phyloP scores from a whole-genome alignment of 1,140 invertebrate genomes.

The Papilio aristodemus region DNA sequence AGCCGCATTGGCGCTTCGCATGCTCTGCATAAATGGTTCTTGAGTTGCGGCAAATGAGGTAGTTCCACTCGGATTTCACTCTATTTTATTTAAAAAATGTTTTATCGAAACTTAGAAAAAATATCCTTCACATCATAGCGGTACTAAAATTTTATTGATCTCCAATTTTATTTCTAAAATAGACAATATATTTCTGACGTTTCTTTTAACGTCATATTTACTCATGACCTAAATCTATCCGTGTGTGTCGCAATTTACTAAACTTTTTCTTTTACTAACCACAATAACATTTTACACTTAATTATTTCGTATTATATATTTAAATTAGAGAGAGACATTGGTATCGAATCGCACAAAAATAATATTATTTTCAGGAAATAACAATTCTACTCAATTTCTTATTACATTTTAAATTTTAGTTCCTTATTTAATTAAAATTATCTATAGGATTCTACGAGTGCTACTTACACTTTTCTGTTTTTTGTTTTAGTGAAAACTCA shows the following conservation, averaged over 20 bases:
- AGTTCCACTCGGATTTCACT: neutral
- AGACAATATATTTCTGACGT: too few relatives aligned
- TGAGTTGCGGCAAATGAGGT: constrained; percentile 8
- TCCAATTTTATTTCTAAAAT: too few relatives aligned
- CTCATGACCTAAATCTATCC: neutral
- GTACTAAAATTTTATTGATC: too few relatives aligned
- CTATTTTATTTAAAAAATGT: neutral
- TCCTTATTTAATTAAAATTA: neutral
- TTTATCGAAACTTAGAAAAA: neutral
- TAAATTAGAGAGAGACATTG: too few relatives aligned
- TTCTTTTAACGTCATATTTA: too few relatives aligned
- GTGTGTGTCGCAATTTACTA: neutral
- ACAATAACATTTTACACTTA: too few relatives aligned
- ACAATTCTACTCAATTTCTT: neutral
- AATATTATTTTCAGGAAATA: neutral
- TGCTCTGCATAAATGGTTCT: constrained; percentile 9
- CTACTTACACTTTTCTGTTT: constrained; percentile 9
- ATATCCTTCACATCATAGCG: neutral
- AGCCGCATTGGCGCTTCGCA: constrained; percentile 4
- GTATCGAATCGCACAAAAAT: neutral
- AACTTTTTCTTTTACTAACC: too few relatives aligned
- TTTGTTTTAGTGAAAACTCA: constrained; percentile 21
- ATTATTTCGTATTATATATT: too few relatives aligned
- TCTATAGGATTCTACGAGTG: too few relatives aligned
- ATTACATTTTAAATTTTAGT: neutral